Base-by-base conservation (phyloP, 2,888 invertebrate species). In the Linnaemya tessellans region DNA sequence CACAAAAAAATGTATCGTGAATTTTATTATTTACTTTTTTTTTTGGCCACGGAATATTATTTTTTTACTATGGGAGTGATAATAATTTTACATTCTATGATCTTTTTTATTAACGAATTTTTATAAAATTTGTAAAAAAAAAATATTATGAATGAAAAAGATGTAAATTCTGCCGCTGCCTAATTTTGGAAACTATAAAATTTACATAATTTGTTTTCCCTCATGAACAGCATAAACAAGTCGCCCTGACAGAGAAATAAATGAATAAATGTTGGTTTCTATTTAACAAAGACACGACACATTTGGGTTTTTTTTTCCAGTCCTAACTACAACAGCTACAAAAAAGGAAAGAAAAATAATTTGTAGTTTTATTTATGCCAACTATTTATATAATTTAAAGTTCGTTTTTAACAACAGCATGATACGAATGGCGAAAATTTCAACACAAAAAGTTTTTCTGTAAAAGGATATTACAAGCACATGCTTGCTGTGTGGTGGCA, bases 361-460 rank as follows among this genome's bases (percentile, higher is more conserved):
- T 70, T 73, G 62, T 70, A 64, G 58, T 70, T 73, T 46, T 82
- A 82, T 84, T 84, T 87, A 82, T 84, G 86, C 82, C 84, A 82
- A 67, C 81, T 73, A 78, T 77, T 87, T 82, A 77, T 80, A 84
- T 84, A 83, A 75, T 81, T 86, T 81, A 74, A 85, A 82, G 67
- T 74, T 58, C 43, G 22, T 38, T 56, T 77, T 51, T 11, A 20
- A 13, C 41, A 65, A 43, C 56, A 58, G 7, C 15, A 18, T 25
- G 49, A 49, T 38, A 54, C 43, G 10, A 38, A 9, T 67, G 15
- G n/a, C 54, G 22, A 62, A 70, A 79, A 62, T 41, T 70, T 54
- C 20, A 62, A 70, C 77, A 79, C 15, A 74, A 73, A 74, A 80
- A 74, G n/a, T 49, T 80, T 80, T 73, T 35, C 73, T 80, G 73